Percentiles rank a stretch among this genome's conserved stretches.
Conservation (phyloP, 1,140 invertebrate species). For the Ceratosolen fusciceps region DNA sequence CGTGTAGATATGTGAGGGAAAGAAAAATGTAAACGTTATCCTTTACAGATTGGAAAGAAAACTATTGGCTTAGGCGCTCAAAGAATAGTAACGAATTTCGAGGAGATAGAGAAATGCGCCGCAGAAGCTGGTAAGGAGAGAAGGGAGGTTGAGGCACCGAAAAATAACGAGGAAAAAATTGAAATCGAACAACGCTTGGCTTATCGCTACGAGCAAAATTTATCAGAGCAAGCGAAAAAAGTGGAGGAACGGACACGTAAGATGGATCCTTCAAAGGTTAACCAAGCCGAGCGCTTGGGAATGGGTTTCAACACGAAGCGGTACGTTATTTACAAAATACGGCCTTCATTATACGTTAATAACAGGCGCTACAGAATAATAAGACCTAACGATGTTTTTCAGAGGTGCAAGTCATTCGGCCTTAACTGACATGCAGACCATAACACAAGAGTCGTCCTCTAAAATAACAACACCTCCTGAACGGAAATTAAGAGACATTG, state of each 20-base stretch:
- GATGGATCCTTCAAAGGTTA: conserved; percentile 88
- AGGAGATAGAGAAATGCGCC: conserved; percentile 93
- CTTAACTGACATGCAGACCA: conserved; percentile 91
- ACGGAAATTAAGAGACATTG: conserved; percentile 56
- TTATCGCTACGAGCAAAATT: conserved; percentile 82
- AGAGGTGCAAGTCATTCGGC: conserved; percentile 93
- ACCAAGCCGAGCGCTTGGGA: conserved; percentile 92
- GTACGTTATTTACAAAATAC: conserved; percentile 63
- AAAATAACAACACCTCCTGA: conserved; percentile 62
- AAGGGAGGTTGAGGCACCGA: conserved; percentile 68
- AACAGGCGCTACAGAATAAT: background rate
- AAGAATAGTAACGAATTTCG: conserved; percentile 94
- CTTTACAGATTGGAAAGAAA: conserved; percentile 86
- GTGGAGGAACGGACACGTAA: conserved; percentile 83
- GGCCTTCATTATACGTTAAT: background rate
- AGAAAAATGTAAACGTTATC: too few species aligned
- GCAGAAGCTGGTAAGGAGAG: conserved; percentile 83
- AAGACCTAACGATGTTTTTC: conserved; percentile 53
- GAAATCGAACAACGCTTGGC: conserved; percentile 85
- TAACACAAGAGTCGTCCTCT: conserved; percentile 82
- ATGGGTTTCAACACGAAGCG: conserved; percentile 85
- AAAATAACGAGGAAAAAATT: conserved; percentile 64
- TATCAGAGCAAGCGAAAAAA: conserved; percentile 83
- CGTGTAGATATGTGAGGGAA: background rate
- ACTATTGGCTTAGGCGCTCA: conserved; percentile 92